Evolutionary conservation across 2,888 invertebrate genomes (phyloP).

Genomic region (Heliconius ethilla): DNA sequence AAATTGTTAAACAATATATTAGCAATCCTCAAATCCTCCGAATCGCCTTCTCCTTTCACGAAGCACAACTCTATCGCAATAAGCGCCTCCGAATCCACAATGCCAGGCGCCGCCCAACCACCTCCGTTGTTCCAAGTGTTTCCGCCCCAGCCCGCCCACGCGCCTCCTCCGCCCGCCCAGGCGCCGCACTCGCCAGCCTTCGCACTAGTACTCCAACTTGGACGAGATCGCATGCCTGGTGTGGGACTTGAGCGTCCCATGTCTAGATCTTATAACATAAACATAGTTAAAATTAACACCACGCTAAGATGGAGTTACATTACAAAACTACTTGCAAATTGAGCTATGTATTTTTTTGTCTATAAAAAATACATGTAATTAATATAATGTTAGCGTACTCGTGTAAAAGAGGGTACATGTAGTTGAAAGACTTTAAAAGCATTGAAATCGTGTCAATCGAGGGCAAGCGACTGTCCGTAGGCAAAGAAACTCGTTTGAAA

Average conservation of each 20-base stretch:
- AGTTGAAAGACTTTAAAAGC: too few species aligned
- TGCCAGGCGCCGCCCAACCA: constrained; percentile 85
- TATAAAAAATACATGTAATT: too few species aligned
- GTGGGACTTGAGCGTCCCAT: constrained; percentile 57
- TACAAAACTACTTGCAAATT: too few species aligned
- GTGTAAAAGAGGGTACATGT: too few species aligned
- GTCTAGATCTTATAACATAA: constrained; percentile 45
- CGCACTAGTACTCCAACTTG: constrained; percentile 46
- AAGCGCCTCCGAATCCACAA: constrained; percentile 91
- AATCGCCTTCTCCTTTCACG: constrained; percentile 73
- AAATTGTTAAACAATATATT: constrained; percentile 96
- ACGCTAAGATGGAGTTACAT: too few species aligned
- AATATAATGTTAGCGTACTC: too few species aligned
- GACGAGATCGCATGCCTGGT: constrained; percentile 44
- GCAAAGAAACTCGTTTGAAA: too few species aligned
- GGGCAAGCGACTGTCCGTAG: too few species aligned
- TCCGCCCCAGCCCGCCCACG: constrained; percentile 83
- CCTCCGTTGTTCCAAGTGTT: constrained; percentile 87
- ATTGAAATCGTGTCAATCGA: too few species aligned
- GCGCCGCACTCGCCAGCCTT: constrained; percentile 40
- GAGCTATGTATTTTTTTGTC: too few species aligned
- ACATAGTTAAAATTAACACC: too few species aligned
- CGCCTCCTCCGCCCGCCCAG: constrained; percentile 60
- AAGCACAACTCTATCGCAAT: constrained; percentile 83
- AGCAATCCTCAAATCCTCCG: constrained; percentile 86